Base-by-base conservation (phyloP, 1,140 invertebrate species). In the Eumaeus atala region DNA sequence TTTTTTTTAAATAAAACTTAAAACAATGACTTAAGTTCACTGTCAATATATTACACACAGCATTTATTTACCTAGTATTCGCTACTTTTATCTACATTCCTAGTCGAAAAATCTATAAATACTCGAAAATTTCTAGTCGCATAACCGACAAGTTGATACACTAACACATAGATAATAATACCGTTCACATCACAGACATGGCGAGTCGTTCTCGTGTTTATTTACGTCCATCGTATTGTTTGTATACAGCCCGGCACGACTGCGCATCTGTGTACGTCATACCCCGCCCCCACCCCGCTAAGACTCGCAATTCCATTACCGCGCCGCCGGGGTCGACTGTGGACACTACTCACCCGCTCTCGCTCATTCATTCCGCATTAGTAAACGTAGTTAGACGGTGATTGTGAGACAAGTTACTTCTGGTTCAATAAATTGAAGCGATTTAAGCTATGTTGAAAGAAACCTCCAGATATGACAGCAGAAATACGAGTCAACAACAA, bases 221-320 rank as follows among this genome's bases (percentile, higher is more conserved):
- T 87, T 87, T 87, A 84, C 84, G 81, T 84, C 81, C 81, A 74
- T 75, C 76, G 82, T 83, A 86, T 86, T 86, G 83, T 86, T 86
- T 86, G 83, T 86, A 86, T 84, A 86, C 83, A 86, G 74, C 73
- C 83, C 80, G 80, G 81, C 79, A 77, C 83, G 83, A 76, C 79
- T 84, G 81, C 81, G 81, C 83, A 84, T 83, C 80, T 72, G 70
- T 61, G 63, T 76, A 86, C 80, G 80, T 86, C 80, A 84, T 76
- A 72, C 70, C 69, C 72, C 68, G 51, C 61, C 55, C 58, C 54
- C 34, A 62, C 71, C 74, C 75, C 80, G 72, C 72, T 48, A 60
- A 75, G 70, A 67, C 77, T 79, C 59, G 74, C 72, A 69, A 80
- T 75, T 74, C 70, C 72, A 74, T 80, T 51, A 51, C 35, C 49